Base-by-base conservation (phyloP, 2,113 vertebrate species). In the Centropristis striata region DNA sequence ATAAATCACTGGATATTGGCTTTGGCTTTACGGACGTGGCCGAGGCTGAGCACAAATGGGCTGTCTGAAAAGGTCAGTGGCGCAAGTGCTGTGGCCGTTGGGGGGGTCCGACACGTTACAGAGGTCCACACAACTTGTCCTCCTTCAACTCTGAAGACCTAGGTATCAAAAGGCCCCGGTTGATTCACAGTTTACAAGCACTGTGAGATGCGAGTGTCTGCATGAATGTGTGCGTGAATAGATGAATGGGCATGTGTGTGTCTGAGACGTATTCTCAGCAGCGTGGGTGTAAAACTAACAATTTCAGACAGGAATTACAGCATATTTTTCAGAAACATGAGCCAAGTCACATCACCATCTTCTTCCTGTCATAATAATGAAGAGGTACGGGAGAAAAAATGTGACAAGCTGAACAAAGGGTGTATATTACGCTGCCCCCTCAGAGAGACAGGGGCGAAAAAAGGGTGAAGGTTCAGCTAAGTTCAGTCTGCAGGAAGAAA, bases 61-160 rank as follows among this genome's bases (percentile, higher is more conserved):
- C 86, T 71, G 84, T 86, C 65, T 78, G 71, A 79, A 92, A 92
- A 92, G 88, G 90, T 94, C 88, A 89, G 65, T 18, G 61, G 88
- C 83, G 80, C 75, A 86, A 90, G 76, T 51, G 66, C 78, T 66
- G 54, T 59, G 54, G 58, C 57, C 10, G 59, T 23, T 14, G 9
- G 53, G n/a, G 12, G 41, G 41, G 39, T 41, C 28, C 36, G 27
- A 75, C 79, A 83, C n/a, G 5, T 85, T 81, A 63, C 55, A 59
- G 76, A 83, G 64, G 69, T 83, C 58, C 42, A 23, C 70, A 47
- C 74, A 74, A 65, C 69, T 86, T 78, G 77, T 88, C 75, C 70
- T 71, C 59, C 59, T 50, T 39, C 80, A 64, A 63, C 65, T 81
- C 75, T 65, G 51, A 81, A 58, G 63, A 66, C 71, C 80, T 8